phyloP scores from a whole-genome alignment of 1,140 invertebrate genomes.

The Penaeus indicus region DNA sequence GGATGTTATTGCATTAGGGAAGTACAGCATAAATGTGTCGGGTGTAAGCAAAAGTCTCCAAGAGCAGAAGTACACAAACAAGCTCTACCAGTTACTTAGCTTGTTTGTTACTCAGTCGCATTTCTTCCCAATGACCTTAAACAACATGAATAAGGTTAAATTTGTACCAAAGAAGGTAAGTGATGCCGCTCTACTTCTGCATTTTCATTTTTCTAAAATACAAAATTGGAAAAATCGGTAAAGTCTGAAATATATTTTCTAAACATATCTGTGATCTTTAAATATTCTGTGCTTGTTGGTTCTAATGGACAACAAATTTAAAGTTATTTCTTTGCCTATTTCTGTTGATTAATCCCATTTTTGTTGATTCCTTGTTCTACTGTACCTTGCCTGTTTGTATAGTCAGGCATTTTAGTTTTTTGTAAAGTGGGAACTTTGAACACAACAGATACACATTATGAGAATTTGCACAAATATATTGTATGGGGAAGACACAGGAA shows the following conservation, averaged over 20 bases:
- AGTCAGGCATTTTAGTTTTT: neutral
- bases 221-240: neutral
- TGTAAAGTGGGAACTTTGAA: neutral
- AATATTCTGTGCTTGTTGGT: too few relatives aligned
- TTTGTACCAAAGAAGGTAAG: conserved; percentile 81
- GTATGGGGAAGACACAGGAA: too few relatives aligned
- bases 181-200: neutral
- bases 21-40: conserved; percentile 86
- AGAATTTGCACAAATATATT: too few relatives aligned
- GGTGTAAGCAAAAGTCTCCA: conserved; percentile 75
- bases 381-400: neutral
- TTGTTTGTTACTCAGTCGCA: conserved; percentile 83
- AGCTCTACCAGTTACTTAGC: conserved; percentile 82
- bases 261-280: neutral
- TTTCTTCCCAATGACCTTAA: conserved; percentile 82
- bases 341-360: neutral
- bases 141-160: conserved; percentile 82
- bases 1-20: conserved; percentile 83
- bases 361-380: neutral
- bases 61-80: conserved; percentile 70
- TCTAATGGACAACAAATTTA: too few relatives aligned
- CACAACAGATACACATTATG: neutral
- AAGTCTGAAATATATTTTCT: neutral
- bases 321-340: too few relatives aligned
- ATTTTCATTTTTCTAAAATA: neutral